Conservation (phyloP, 2,113 vertebrate genomes). For the Herpetotheres cachinnans region DNA sequence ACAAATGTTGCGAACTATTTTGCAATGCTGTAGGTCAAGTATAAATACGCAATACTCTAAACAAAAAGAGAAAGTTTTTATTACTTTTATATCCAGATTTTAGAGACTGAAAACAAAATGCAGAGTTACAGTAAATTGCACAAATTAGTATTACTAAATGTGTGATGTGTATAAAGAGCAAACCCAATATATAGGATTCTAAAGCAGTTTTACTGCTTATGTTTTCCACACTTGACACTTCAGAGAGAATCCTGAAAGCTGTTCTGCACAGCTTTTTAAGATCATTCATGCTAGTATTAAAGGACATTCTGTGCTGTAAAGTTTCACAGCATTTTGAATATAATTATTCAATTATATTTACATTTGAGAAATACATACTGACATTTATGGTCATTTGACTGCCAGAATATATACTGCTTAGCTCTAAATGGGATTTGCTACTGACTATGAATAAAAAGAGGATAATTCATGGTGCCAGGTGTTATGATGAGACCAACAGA, state of each 20-base stretch:
- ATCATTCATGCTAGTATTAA: background rate
- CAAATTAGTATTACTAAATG: background rate
- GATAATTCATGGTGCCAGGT: slow-evolving; percentile 78
- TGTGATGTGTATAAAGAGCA: background rate
- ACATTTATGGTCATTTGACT: slow-evolving; percentile 64
- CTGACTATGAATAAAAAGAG: slow-evolving; percentile 58
- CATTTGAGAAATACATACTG: slow-evolving; percentile 50
- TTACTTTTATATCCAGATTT: background rate
- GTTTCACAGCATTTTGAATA: background rate
- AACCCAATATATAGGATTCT: background rate
- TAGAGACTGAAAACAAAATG: background rate
- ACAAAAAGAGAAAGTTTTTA: background rate
- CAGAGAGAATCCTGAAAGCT: background rate
- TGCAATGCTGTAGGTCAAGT: background rate
- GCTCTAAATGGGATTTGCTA: slow-evolving; percentile 57
- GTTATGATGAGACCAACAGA: slow-evolving; percentile 74
- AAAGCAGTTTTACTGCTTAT: background rate
- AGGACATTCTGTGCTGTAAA: background rate
- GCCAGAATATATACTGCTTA: slow-evolving; percentile 39
- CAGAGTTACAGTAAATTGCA: background rate
- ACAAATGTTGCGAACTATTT: background rate
- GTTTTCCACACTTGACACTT: background rate
- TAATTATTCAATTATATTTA: slow-evolving; percentile 55
- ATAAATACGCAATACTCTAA: background rate
- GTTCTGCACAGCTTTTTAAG: background rate